These are phyloP conservation scores for Pantelozetes paolii DNA, from an alignment of 2,888 invertebrate genomes.

Conservation along the genomic window DNA sequence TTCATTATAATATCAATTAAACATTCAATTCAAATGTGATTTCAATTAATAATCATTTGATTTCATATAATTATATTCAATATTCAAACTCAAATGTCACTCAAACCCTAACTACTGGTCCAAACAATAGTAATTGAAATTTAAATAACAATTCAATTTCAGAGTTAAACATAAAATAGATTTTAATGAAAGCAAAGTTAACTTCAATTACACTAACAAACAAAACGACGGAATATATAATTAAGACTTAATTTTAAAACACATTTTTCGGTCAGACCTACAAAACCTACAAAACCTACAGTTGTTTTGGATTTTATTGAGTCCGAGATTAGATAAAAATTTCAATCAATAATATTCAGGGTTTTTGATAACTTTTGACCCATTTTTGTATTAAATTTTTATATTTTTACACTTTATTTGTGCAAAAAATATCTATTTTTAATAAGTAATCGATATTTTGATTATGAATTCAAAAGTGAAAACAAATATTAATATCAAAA, in stretches of 20 bases:
- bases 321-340: not conserved
- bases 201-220: not conserved
- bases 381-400: slow-evolving; percentile 10
- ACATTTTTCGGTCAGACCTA: not conserved
- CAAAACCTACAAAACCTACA: not conserved
- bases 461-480: not conserved
- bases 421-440: not conserved
- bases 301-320: not conserved
- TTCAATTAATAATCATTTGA: not conserved
- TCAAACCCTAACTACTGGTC: not conserved
- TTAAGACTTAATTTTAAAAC: not conserved
- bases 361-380: not conserved
- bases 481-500: not conserved
- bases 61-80: not conserved
- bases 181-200: not conserved
- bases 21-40: not conserved
- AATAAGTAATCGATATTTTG: slow-evolving; percentile 1
- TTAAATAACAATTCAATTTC: not conserved
- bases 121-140: not conserved
- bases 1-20: not conserved
- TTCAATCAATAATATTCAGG: no score
- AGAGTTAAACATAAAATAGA: not conserved
- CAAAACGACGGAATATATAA: not conserved
- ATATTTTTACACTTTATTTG: not conserved
- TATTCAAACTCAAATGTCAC: not conserved